Evolutionary conservation across 64 coral and sea anemone species (phyloP).

Genomic region (Acropora tenuis): DNA sequence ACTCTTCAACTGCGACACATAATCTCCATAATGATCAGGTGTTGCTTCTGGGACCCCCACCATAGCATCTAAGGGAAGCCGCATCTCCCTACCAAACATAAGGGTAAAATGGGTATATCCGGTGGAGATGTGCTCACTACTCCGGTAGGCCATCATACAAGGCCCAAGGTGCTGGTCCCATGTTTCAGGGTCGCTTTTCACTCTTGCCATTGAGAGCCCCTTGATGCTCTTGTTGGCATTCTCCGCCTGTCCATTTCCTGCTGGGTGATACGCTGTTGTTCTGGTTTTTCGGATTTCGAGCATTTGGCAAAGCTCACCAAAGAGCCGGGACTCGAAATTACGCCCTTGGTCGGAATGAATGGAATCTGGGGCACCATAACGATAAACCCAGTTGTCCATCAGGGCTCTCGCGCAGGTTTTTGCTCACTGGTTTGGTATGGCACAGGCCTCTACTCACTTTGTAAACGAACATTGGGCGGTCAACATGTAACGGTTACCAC

Average conservation of each 20-base stretch:
- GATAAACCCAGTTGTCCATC: neutral
- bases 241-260: constrained; percentile 50
- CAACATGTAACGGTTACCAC: constrained; percentile 37
- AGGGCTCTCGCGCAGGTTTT: constrained; percentile 2
- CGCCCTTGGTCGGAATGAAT: constrained; percentile 58
- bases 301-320: constrained; percentile 32
- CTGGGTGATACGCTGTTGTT: constrained; percentile 60
- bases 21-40: constrained; percentile 44
- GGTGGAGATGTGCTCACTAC: constrained; percentile 32
- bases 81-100: constrained; percentile 41
- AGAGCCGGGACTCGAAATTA: constrained; percentile 48
- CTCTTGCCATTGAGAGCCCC: constrained; percentile 40
- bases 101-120: constrained; percentile 26
- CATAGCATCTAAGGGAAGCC: constrained; percentile 56
- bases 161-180: constrained; percentile 13
- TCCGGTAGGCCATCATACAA: constrained; percentile 58
- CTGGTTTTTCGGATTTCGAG: constrained; percentile 31
- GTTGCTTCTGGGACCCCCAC: constrained; percentile 21
- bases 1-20: constrained; percentile 54
- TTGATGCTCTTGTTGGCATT: constrained; percentile 41
- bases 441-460: constrained; percentile 54
- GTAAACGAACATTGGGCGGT: constrained; percentile 61
- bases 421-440: constrained; percentile 44
- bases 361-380: constrained; percentile 15
- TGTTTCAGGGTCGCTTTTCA: neutral